These are phyloP conservation scores for Fragum fragum DNA, from an alignment of 2,888 invertebrate genomes.

Conservation along the genomic window DNA sequence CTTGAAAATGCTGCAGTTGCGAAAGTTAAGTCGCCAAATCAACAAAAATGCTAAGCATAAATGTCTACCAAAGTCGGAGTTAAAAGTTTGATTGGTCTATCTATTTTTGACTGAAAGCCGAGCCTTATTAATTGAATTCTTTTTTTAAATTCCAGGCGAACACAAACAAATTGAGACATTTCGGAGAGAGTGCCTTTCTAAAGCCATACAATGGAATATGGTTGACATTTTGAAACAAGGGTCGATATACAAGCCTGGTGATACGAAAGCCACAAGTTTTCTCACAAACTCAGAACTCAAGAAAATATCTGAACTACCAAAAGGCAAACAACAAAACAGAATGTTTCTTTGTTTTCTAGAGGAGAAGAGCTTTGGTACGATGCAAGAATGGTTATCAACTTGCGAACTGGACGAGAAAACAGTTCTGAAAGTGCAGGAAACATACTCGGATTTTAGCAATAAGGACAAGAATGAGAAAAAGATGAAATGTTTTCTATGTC, in stretches of 20 bases:
- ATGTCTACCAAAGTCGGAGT: too few species aligned
- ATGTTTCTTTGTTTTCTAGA: conserved; percentile 38
- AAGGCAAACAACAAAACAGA: conserved; percentile 28
- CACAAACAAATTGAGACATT: conserved; percentile 28
- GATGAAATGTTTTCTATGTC: conserved; percentile 51
- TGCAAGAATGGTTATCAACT: conserved; percentile 42
- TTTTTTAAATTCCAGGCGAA: conserved; percentile 45
- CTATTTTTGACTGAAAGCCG: too few species aligned
- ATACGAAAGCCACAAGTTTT: conserved; percentile 20
- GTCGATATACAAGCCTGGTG: not conserved
- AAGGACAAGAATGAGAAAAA: conserved; percentile 26
- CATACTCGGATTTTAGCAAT: conserved; percentile 54
- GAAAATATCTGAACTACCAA: not conserved
- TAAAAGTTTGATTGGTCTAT: too few species aligned
- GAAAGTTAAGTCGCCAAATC: too few species aligned
- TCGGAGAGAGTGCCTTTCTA: conserved; percentile 48
- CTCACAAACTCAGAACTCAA: conserved; percentile 26
- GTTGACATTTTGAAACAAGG: conserved; percentile 39
- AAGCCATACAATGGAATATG: conserved; percentile 58
- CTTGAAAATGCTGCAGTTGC: too few species aligned
- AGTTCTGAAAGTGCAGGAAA: conserved; percentile 31
- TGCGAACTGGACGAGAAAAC: conserved; percentile 27
- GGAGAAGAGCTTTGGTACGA: conserved; percentile 36
- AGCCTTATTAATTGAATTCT: too few species aligned
- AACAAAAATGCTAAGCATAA: too few species aligned